Evolutionary conservation across 2,113 vertebrate species (phyloP).

Genomic region (Campylomormyrus numenius): DNA sequence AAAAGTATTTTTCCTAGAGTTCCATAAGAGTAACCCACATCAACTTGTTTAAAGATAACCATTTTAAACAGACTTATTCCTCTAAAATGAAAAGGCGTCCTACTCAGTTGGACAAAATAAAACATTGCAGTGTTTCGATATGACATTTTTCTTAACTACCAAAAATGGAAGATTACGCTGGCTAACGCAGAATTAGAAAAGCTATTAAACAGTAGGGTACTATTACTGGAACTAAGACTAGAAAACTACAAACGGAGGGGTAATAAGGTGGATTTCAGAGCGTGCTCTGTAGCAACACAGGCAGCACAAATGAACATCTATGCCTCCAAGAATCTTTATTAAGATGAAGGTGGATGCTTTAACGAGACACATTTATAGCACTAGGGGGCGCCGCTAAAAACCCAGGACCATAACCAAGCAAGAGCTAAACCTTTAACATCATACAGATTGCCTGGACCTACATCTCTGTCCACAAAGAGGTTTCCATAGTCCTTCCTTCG

Average conservation of each 20-base stretch:
- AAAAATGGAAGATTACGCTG: conserved; percentile 6
- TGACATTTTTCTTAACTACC: neutral
- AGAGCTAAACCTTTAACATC: neutral
- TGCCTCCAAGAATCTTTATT: neutral
- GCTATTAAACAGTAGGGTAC: neutral
- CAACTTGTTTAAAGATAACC: neutral
- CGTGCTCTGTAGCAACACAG: neutral
- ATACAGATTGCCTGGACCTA: neutral
- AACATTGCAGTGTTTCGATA: neutral
- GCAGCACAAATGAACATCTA: neutral
- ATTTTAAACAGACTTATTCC: neutral
- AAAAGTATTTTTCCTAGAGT: neutral
- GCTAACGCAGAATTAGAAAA: neutral
- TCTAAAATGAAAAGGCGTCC: neutral
- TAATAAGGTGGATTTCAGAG: neutral
- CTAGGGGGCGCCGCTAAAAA: neutral
- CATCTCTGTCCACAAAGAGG: neutral
- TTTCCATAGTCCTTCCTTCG: neutral
- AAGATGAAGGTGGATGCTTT: neutral
- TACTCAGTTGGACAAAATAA: neutral
- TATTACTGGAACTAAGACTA: neutral
- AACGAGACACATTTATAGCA: neutral
- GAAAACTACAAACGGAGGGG: neutral
- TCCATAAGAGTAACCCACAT: neutral
- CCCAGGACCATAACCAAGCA: neutral